A percentile compares a stretch with the other conserved stretches of the same genome.
Evolutionary conservation across 2,888 invertebrate species (phyloP).

Genomic region (Hypolimnas misippus): DNA sequence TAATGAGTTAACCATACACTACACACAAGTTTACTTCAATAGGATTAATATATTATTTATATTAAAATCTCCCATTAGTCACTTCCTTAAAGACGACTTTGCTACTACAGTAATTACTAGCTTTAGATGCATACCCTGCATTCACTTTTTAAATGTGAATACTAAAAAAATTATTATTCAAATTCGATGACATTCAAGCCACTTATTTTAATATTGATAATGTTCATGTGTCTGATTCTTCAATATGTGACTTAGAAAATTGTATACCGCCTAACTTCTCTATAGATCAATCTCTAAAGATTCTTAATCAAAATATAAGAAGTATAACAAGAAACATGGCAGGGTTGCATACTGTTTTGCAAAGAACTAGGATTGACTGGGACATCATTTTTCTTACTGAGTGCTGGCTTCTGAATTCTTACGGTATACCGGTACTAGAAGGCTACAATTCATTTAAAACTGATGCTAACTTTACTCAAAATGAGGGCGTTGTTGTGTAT

Average conservation of each 20-base stretch:
- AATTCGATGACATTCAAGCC: too few species aligned
- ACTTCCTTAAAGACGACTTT: too few species aligned
- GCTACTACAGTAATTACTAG: too few species aligned
- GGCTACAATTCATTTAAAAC: constrained; percentile 30
- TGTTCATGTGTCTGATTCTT: background rate
- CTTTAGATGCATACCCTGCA: too few species aligned
- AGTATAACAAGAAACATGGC: constrained; percentile 43
- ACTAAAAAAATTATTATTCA: too few species aligned
- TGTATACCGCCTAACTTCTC: background rate
- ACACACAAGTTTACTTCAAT: too few species aligned
- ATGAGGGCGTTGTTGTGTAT: constrained; percentile 45
- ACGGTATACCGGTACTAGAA: constrained; percentile 35
- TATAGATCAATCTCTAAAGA: constrained; percentile 20
- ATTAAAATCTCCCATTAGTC: too few species aligned
- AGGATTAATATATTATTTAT: too few species aligned
- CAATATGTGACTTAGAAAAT: background rate
- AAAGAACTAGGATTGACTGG: constrained; percentile 35
- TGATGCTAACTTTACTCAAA: constrained; percentile 37
- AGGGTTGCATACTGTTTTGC: constrained; percentile 34
- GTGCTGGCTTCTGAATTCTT: constrained; percentile 41
- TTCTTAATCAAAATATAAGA: constrained; percentile 44
- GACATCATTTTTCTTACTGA: constrained; percentile 44
- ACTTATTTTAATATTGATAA: too few species aligned
- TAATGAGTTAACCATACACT: too few species aligned
- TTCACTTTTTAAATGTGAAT: too few species aligned